These are phyloP conservation scores for Marasmarcha lunaedactyla DNA, from an alignment of 2,888 invertebrate genomes.

Conservation along the genomic window DNA sequence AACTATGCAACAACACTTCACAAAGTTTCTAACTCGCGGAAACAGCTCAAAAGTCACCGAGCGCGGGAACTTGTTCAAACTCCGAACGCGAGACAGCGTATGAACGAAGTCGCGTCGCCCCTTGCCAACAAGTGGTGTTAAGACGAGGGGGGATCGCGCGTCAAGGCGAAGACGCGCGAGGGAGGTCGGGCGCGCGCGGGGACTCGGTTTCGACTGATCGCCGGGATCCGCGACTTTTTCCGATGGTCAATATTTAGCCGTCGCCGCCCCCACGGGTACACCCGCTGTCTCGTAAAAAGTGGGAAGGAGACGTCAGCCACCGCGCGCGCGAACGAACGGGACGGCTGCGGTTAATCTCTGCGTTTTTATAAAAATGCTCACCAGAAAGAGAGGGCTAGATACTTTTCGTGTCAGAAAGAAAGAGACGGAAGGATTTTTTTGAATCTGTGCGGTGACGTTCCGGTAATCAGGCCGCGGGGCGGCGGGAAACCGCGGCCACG, in stretches of 20 bases:
- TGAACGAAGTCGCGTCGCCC: conserved; percentile 42
- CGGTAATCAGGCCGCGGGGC: conserved; percentile 69
- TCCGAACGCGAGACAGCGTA: conserved; percentile 55
- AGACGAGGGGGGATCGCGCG: conserved; percentile 59
- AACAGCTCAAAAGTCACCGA: conserved; percentile 49
- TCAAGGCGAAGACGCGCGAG: conserved; percentile 66
- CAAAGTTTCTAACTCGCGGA: conserved; percentile 52
- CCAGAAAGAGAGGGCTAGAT: conserved; percentile 46
- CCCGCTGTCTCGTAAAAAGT: conserved; percentile 72
- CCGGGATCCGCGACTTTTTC: conserved; percentile 72
- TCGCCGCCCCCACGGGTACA: conserved; percentile 66
- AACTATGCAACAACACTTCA: conserved; percentile 48
- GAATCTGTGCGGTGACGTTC: conserved; percentile 65
- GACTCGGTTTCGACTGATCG: conserved; percentile 70
- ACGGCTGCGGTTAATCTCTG: conserved; percentile 62
- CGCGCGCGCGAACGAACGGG: conserved; percentile 62
- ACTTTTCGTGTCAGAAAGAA: conserved; percentile 33
- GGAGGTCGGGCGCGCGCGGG: conserved; percentile 57
- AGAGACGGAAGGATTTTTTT: conserved; percentile 65
- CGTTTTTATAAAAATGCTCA: conserved; percentile 69
- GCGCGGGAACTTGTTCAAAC: too few species aligned
- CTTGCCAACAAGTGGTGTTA: conserved; percentile 58
- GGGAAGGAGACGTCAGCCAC: conserved; percentile 69
- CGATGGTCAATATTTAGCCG: conserved; percentile 73
- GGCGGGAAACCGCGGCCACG: conserved; percentile 66